Conservation (phyloP, 2,797 vertebrate genomes). For the Chromis chromis region DNA sequence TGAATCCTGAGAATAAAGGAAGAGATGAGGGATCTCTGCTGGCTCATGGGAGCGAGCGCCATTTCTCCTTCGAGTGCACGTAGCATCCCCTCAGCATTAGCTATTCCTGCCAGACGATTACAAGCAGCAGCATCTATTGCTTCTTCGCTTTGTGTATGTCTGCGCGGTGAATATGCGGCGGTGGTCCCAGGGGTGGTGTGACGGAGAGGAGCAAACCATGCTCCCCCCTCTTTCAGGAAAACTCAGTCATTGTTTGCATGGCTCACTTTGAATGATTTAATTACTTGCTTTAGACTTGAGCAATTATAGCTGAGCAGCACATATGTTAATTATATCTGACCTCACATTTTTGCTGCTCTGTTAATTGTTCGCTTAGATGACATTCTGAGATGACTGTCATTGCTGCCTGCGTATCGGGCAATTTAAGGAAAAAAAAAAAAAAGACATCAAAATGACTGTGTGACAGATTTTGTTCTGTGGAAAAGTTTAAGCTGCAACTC, state of each 20-base stretch:
- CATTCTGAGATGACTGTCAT: conserved; percentile 72
- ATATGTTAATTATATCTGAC: conserved; percentile 83
- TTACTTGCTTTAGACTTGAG: conserved; percentile 78
- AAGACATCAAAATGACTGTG: conserved; percentile 2
- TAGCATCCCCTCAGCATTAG: background rate
- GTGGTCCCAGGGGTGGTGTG: conserved; percentile 47
- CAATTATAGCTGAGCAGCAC: conserved; percentile 79
- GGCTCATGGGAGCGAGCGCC: conserved; percentile 16
- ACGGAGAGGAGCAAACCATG: conserved; percentile 45
- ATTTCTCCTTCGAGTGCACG: conserved; percentile 29
- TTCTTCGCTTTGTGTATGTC: conserved; percentile 14
- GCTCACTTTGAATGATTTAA: conserved; percentile 76
- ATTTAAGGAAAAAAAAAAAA: conserved; percentile 38
- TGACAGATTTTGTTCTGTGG: conserved; percentile 46
- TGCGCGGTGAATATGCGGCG: background rate
- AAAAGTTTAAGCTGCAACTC: conserved; percentile 36
- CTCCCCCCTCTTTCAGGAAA: conserved; percentile 20
- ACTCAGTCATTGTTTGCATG: conserved; percentile 58
- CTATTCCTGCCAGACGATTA: conserved; percentile 20
- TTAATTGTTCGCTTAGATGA: conserved; percentile 77
- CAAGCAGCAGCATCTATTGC: conserved; percentile 2
- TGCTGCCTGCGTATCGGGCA: conserved; percentile 67
- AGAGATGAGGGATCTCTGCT: conserved; percentile 38
- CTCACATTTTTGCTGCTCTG: conserved; percentile 76
- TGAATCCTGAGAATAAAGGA: conserved; percentile 44